Evolutionary conservation across 2,113 vertebrate species (phyloP).

Genomic region (Tretioscincus oriximinensis): DNA sequence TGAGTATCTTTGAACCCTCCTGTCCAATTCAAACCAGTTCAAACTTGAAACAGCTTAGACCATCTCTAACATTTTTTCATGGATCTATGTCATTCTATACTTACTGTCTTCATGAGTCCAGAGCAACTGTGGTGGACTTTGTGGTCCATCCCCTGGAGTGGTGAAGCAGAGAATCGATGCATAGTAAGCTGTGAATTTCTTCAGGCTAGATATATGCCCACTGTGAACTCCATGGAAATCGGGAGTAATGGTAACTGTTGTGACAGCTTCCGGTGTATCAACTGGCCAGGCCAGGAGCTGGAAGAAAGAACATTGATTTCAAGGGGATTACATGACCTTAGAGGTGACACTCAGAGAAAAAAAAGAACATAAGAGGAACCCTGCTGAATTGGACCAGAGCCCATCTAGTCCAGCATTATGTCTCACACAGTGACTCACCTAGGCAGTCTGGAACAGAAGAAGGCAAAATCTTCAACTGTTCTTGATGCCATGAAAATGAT

Average conservation of each 20-base stretch:
- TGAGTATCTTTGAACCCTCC: no score
- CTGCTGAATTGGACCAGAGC: no score
- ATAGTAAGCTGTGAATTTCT: constrained; percentile 88
- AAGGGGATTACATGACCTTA: constrained; percentile 24
- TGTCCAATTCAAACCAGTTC: no score
- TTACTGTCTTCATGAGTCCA: constrained; percentile 91
- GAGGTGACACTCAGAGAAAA: neutral
- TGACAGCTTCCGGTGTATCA: constrained; percentile 75
- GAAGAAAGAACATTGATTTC: neutral
- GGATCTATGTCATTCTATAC: constrained; percentile 48
- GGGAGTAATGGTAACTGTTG: constrained; percentile 84
- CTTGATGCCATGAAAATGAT: no score
- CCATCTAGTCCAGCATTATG: no score
- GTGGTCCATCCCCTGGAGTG: constrained; percentile 90
- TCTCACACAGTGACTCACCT: no score
- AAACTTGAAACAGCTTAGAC: no score
- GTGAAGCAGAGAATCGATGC: constrained; percentile 91
- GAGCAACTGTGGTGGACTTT: constrained; percentile 79
- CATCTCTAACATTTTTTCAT: neutral
- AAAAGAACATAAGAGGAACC: no score
- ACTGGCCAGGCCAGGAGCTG: constrained; percentile 88
- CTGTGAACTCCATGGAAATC: constrained; percentile 90
- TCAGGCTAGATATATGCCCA: constrained; percentile 82
- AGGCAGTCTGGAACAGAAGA: no score
- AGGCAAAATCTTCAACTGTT: no score